Evolutionary conservation across 2,797 vertebrate species (phyloP).

Genomic region (Octomys mimax): DNA sequence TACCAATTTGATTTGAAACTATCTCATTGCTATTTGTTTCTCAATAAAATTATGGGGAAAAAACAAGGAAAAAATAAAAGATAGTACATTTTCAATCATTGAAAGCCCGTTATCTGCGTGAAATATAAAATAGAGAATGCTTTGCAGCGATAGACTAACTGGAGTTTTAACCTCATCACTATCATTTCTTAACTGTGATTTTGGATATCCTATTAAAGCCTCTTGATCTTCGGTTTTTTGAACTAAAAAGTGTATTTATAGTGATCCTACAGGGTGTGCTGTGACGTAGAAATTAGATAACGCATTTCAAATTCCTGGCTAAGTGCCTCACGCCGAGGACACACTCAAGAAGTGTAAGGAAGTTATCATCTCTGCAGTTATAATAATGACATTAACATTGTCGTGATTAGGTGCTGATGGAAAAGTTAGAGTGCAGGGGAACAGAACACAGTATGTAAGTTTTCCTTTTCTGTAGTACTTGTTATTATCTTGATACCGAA

Average conservation of each 20-base stretch:
- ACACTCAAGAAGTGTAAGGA: background rate
- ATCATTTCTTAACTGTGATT: constrained; percentile 26
- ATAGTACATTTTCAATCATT: constrained; percentile 28
- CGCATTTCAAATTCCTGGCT: constrained; percentile 1
- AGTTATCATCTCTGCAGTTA: background rate
- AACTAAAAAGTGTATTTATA: constrained; percentile 23
- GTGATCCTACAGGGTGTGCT: background rate
- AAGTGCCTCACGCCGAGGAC: background rate
- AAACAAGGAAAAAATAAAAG: background rate
- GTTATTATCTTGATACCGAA: background rate
- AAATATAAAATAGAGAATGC: constrained; percentile 15
- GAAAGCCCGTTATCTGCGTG: constrained; percentile 30
- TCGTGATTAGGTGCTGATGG: background rate
- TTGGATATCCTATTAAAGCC: constrained; percentile 31
- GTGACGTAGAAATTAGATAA: constrained; percentile 34
- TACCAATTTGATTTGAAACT: too few relatives aligned
- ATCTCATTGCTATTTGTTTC: too few relatives aligned
- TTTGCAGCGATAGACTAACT: background rate
- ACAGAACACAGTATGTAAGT: background rate
- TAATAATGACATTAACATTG: background rate
- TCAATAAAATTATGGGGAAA: too few relatives aligned
- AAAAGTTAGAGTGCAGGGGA: background rate
- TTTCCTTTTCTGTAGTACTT: background rate
- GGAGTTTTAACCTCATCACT: constrained; percentile 27
- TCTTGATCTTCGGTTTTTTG: constrained; percentile 48